Percentiles rank a stretch among this genome's conserved stretches.
phyloP scores from a whole-genome alignment of 2,797 vertebrate genomes.

The Macropus fuliginosus region DNA sequence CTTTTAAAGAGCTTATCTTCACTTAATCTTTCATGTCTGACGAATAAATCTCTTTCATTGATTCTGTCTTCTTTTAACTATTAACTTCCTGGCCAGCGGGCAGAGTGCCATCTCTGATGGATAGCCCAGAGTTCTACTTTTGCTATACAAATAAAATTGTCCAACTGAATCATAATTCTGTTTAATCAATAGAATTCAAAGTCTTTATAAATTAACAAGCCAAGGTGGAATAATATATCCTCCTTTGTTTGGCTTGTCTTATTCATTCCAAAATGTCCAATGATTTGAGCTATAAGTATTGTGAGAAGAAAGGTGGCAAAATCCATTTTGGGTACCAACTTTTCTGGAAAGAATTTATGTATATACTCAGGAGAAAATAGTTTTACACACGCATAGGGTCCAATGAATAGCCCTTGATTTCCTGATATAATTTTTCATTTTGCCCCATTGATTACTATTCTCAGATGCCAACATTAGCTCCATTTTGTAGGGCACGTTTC shows the following conservation, averaged over 20 bases:
- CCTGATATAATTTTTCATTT: neutral
- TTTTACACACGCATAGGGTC: neutral
- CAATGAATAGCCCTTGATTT: neutral
- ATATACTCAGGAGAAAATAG: neutral
- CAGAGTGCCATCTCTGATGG: constrained; percentile 16
- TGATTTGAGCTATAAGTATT: constrained; percentile 57
- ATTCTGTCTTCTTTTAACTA: neutral
- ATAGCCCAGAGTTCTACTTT: constrained; percentile 5
- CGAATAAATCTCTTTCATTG: neutral
- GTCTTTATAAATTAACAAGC: constrained; percentile 27
- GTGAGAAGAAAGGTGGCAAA: neutral
- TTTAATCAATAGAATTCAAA: constrained; percentile 56
- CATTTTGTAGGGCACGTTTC: neutral
- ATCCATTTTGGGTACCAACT: neutral
- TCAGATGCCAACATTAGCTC: neutral
- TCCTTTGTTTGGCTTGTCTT: constrained; percentile 59
- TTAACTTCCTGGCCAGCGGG: constrained; percentile 17
- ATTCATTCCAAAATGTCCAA: constrained; percentile 56
- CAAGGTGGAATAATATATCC: constrained; percentile 31
- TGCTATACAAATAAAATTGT: constrained; percentile 26
- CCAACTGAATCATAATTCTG: constrained; percentile 41
- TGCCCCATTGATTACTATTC: neutral
- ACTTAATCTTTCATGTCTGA: neutral
- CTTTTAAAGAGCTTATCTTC: neutral
- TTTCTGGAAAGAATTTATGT: neutral